Evolutionary conservation across 2,113 vertebrate species (phyloP), one percentile per base, ranked within the genome.

Genomic region (Polypterus senegalus): DNA sequence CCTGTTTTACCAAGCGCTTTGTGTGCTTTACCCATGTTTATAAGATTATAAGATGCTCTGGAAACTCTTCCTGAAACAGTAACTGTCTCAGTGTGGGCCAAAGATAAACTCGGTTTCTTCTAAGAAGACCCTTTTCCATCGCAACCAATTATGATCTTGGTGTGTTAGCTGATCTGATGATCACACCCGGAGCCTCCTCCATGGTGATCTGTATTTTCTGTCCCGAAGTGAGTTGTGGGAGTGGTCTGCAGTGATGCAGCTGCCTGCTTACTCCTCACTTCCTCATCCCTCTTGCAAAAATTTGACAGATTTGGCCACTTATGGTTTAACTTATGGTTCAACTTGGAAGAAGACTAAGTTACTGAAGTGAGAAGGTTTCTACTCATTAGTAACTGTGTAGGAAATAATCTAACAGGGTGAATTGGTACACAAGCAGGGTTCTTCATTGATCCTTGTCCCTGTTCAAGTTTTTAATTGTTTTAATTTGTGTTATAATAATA

Each of bases 191-290:
- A 47, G 61, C 48, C 44, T 27, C 2, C 47, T 62, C 54, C 61
- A 54, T 47, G 54, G n/a, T 63, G 9, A 63, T 52, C 52, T 54
- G 56, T 3, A 63, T 54, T 48, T 48, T 57, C 52, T 49, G 61
- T n/a, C 54, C 53, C 49, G 61, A 27, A 48, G 54, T 44, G 4
- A 48, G 53, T 56, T 53, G 6, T 8, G 53, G 6, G 8, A 48
- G 52, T n/a, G 45, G 54, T 7, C 53, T 8, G 5, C 7, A 9
- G 46, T 46, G 46, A 62, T 54, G 46, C 9, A 7, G 6, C n/a
- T 11, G 5, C 58, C 46, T 62, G 53, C 48, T 47, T 10, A 10
- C 10, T 47, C 4, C 46, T 45, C 48, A 44, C n/a, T 54, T 9
- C 44, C 61, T 46, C 11, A 11, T 56, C 61, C 47, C 46, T 11